These are phyloP conservation scores for Machimus atricapillus DNA, from an alignment of 2,888 invertebrate genomes.

Conservation along the genomic window DNA sequence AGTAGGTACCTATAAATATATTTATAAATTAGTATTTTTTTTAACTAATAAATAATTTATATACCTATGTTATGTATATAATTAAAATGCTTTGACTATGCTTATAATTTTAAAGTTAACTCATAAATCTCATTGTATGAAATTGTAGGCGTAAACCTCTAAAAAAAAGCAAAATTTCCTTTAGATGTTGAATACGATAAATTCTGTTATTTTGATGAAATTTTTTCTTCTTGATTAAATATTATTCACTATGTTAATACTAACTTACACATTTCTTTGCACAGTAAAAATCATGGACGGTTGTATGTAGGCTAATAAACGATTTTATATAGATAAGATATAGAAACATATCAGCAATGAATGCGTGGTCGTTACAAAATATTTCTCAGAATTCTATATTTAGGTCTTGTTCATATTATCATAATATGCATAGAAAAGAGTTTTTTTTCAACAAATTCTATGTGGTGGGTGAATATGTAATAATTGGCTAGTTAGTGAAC, in stretches of 20 bases:
- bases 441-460: neutral
- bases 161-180: too few relatives aligned
- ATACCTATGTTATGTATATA: too few relatives aligned
- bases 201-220: too few relatives aligned
- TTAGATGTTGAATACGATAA: too few relatives aligned
- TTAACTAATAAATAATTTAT: too few relatives aligned
- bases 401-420: neutral
- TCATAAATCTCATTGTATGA: too few relatives aligned
- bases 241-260: neutral
- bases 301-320: neutral
- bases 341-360: neutral
- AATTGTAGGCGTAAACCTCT: too few relatives aligned
- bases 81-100: too few relatives aligned
- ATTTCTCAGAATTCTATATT: neutral
- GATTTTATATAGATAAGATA: neutral
- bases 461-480: neutral
- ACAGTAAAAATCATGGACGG: neutral
- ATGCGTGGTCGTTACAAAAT: neutral
- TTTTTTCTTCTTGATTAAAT: too few relatives aligned
- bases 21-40: too few relatives aligned
- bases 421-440: neutral
- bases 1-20: too few relatives aligned
- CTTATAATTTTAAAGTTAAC: too few relatives aligned
- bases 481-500: neutral
- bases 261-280: neutral